Conservation (phyloP, 2,888 invertebrate species). For the Bedellia somnulentella region DNA sequence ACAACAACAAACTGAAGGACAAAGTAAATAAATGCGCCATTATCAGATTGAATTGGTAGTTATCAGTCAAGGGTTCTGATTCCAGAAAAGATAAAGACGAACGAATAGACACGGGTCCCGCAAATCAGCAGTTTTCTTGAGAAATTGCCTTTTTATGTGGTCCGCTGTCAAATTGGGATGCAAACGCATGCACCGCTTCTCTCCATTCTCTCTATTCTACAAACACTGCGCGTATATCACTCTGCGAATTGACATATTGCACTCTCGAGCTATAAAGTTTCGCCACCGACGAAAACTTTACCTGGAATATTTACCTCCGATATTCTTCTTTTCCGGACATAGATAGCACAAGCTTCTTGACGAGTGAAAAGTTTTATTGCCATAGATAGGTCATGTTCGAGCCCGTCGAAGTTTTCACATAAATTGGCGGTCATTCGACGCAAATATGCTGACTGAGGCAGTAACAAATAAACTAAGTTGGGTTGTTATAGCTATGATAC, state of each 20-base stretch:
- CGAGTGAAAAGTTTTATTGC: slow-evolving; percentile 55
- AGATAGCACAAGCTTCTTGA: slow-evolving; percentile 42
- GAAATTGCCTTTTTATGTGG: not conserved
- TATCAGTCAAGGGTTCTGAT: slow-evolving; percentile 19
- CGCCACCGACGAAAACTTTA: slow-evolving; percentile 34
- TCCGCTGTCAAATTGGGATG: too few relatives aligned
- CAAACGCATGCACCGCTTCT: too few relatives aligned
- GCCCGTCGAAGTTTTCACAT: slow-evolving; percentile 56
- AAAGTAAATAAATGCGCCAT: slow-evolving; percentile 14
- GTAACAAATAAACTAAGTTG: slow-evolving; percentile 61
- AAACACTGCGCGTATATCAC: slow-evolving; percentile 47
- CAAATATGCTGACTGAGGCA: slow-evolving; percentile 59
- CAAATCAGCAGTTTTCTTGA: not conserved
- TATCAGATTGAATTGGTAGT: slow-evolving; percentile 11
- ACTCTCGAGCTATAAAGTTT: slow-evolving; percentile 40
- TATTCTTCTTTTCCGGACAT: slow-evolving; percentile 33
- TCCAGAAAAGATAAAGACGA: slow-evolving; percentile 16
- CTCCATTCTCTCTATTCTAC: too few relatives aligned
- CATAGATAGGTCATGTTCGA: slow-evolving; percentile 53
- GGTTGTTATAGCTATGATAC: slow-evolving; percentile 60
- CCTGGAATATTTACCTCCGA: slow-evolving; percentile 55
- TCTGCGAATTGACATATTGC: slow-evolving; percentile 53
- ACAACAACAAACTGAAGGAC: slow-evolving; percentile 5
- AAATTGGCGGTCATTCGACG: slow-evolving; percentile 61
- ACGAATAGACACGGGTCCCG: not conserved